Evolutionary conservation across 2,797 vertebrate genomes (phyloP), one percentile per base, ranked within the genome.

Genomic region (Periophthalmus magnuspinnatus): DNA sequence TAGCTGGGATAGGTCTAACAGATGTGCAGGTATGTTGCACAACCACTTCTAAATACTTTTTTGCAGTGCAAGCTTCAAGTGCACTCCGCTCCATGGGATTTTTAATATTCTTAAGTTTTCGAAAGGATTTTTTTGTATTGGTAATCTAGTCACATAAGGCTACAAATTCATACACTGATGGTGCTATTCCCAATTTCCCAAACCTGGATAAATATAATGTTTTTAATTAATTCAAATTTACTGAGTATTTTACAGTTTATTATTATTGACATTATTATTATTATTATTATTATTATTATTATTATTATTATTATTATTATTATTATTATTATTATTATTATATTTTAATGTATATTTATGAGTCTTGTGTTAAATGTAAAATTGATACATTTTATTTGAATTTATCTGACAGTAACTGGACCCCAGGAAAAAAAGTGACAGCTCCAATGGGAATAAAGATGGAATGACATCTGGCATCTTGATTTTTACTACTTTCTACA

Each of bases 21-120:
- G 92, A 91, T 93, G 89, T 93, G 85, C 88, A 91, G 87, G 82
- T 91, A 88, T 94, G 88, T 94, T 94, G 90, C 91, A 86, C 92
- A 93, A 93, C 84, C 78, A 52, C 64, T 14, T 34, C 48, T 45
- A 41, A 13, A 14, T 45, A 14, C 28, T 62, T 61, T 41, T 62
- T 60, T 34, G 7, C 22, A 75, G 38, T 65, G 62, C 16, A 78
- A 76, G 74, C 76, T 74, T 84, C 83, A 87, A 84, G 88, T 90
- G 85, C 82, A 63, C 75, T 79, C 81, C 19, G 68, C 80, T 85
- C 88, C 63, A 75, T 74, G 79, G 89, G 86, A 89, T 86, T 76
- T 83, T 69, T 80, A 33, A 7, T 3, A 41, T 41, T 11, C 41
- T 45, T 41, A 5, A 1, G 2, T 45, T 45, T 45, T 45, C 13